Percentiles rank a stretch among this genome's conserved stretches.
Conservation (phyloP, 2,113 vertebrate genomes). For the Tychaedon coryphoeus region DNA sequence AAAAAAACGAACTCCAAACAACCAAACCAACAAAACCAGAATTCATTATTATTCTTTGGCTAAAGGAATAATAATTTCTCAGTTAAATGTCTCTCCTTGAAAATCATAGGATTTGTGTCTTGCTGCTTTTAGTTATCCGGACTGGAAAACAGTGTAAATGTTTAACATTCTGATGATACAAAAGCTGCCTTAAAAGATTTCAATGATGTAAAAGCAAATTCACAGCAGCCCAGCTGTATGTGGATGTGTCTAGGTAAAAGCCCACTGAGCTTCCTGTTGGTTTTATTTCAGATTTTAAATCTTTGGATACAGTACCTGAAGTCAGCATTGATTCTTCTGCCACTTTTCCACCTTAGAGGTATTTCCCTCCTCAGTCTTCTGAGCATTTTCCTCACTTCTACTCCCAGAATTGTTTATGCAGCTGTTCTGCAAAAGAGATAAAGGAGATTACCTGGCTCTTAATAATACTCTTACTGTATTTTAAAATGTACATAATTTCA, state of each 20-base stretch:
- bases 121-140: neutral
- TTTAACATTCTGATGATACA: neutral
- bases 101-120: neutral
- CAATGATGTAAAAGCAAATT: neutral
- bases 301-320: neutral
- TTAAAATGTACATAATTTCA: neutral
- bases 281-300: neutral
- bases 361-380: neutral
- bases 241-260: neutral
- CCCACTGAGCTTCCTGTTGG: neutral
- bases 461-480: neutral
- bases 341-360: fast-evolving
- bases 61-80: neutral
- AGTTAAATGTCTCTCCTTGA: neutral
- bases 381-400: neutral
- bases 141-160: neutral
- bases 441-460: neutral
- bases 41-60: neutral
- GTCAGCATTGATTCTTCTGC: neutral
- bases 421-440: neutral
- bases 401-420: neutral
- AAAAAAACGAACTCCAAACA: too few species aligned
- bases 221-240: fast-evolving
- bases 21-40: neutral
- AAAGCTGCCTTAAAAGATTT: neutral